Percentiles rank a stretch among this genome's conserved stretches.
Evolutionary conservation across 2,888 invertebrate genomes (phyloP).

Genomic region (Dryomyza anilis): DNA sequence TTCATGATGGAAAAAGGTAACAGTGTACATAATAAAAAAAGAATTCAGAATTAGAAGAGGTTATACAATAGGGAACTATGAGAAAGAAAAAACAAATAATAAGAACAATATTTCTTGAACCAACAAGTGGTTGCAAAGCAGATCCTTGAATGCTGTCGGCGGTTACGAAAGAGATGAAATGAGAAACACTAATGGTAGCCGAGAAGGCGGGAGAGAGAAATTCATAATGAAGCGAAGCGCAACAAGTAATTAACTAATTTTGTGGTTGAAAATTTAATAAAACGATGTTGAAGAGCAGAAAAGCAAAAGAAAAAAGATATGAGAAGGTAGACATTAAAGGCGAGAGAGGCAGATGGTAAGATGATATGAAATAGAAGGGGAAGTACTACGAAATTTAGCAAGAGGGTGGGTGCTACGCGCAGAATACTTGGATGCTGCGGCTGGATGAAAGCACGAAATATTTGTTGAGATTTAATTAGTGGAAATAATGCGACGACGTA

Average conservation of each 20-base stretch:
- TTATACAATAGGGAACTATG: neutral
- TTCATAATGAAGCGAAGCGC: neutral
- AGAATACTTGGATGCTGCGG: neutral
- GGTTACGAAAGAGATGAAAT: neutral
- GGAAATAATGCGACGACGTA: constrained; percentile 15
- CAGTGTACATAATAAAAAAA: neutral
- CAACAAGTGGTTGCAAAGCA: neutral
- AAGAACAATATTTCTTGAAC: neutral
- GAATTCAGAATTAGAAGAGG: neutral
- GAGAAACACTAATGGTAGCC: neutral
- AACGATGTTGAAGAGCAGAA: neutral
- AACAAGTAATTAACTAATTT: constrained; percentile 36
- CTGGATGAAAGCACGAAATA: constrained; percentile 3
- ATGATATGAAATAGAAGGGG: constrained; percentile 28
- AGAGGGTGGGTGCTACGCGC: neutral
- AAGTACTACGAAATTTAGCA: constrained; percentile 1
- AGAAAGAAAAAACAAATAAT: neutral
- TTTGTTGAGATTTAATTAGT: constrained; percentile 28
- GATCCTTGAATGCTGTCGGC: too few relatives aligned
- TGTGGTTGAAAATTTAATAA: constrained; percentile 36
- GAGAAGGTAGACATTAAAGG: neutral
- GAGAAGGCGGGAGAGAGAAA: neutral
- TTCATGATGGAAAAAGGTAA: neutral
- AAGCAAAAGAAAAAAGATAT: too few relatives aligned
- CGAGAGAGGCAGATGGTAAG: neutral